Evolutionary conservation across 2,113 vertebrate species (phyloP).

Genomic region (Bos taurus): DNA sequence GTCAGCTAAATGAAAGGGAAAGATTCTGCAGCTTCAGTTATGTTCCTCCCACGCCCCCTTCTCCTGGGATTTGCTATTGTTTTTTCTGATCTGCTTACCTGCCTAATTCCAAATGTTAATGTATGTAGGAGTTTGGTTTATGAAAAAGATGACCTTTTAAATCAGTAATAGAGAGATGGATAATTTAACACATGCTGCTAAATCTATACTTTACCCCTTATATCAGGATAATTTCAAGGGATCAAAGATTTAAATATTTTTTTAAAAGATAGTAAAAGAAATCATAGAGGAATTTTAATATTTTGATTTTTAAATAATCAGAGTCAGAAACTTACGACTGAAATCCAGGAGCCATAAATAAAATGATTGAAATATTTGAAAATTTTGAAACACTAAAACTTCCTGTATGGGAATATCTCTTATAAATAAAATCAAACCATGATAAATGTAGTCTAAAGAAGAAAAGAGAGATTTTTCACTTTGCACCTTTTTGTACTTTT

Average conservation of each 20-base stretch:
- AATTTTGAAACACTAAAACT: neutral
- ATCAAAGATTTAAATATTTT: neutral
- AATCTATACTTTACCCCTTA: neutral
- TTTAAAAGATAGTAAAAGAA: neutral
- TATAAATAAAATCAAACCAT: neutral
- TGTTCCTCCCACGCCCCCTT: neutral
- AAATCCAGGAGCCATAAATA: neutral
- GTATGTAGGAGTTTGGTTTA: slow-evolving; percentile 1
- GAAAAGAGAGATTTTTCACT: neutral
- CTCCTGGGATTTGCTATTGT: neutral
- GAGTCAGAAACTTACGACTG: neutral
- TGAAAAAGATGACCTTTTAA: slow-evolving; percentile 40
- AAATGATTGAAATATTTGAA: slow-evolving; percentile 19
- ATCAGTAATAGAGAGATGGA: neutral
- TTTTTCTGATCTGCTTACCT: slow-evolving; percentile 8
- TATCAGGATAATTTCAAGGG: neutral
- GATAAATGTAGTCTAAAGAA: neutral
- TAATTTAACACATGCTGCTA: neutral
- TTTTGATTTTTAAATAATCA: slow-evolving; percentile 11
- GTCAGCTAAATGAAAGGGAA: neutral
- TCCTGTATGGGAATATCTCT: neutral
- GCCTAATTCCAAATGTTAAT: slow-evolving; percentile 19
- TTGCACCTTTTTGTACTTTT: neutral
- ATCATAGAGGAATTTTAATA: neutral
- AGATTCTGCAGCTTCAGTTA: neutral